These are phyloP conservation scores for Onychostoma macrolepis DNA, from an alignment of 2,113 vertebrate species.

Conservation along the genomic window DNA sequence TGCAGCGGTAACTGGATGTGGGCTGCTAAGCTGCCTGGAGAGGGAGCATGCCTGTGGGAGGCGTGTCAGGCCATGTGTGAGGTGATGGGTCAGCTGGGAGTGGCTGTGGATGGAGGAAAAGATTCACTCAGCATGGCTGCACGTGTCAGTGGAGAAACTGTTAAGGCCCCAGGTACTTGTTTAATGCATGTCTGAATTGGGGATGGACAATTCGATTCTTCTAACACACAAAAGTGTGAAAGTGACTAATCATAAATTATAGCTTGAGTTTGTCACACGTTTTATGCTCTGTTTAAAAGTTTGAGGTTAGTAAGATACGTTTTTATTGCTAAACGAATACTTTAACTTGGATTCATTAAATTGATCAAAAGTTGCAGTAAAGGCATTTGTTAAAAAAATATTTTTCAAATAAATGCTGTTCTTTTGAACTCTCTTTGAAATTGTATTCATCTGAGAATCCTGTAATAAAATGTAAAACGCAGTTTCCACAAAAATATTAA, in stretches of 20 bases:
- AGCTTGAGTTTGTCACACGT: not conserved
- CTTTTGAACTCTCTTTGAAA: not conserved
- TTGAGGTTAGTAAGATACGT: not conserved
- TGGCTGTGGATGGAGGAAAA: conserved; percentile 91
- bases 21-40: conserved; percentile 89
- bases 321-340: not conserved
- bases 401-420: not conserved
- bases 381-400: not conserved
- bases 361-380: not conserved
- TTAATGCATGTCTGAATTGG: not conserved
- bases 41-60: conserved; percentile 82
- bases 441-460: no score
- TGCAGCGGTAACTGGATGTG: conserved; percentile 97
- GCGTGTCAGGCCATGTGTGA: conserved; percentile 88
- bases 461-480: no score
- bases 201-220: not conserved
- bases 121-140: conserved; percentile 96
- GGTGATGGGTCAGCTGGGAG: conserved; percentile 83
- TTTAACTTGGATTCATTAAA: not conserved
- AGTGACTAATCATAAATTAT: not conserved
- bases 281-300: not conserved
- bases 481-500: no score
- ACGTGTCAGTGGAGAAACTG: conserved; percentile 80
- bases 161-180: conserved; percentile 85
- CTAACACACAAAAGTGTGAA: not conserved